Evolutionary conservation across 1,140 invertebrate genomes (phyloP).

Genomic region (Drosophila sp.): DNA sequence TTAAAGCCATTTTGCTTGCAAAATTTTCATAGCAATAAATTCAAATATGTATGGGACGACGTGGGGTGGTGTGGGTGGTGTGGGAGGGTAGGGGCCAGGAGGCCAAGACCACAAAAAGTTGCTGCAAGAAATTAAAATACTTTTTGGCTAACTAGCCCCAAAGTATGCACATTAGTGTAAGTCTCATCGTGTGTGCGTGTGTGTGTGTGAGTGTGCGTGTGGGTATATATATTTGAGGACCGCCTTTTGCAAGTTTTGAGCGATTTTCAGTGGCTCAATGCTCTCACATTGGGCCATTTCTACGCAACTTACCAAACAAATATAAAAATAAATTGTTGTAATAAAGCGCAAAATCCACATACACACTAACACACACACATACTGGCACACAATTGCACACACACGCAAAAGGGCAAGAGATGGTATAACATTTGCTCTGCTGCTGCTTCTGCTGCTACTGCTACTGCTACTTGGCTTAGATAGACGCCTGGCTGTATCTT

Average conservation of each 20-base stretch:
- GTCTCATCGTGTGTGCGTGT: slow-evolving; percentile 10
- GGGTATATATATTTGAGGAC: slow-evolving; percentile 12
- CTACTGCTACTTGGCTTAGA: slow-evolving; percentile 55
- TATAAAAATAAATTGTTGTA: slow-evolving; percentile 81
- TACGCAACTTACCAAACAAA: slow-evolving; percentile 79
- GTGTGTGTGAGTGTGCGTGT: slow-evolving; percentile 14
- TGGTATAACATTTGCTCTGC: too few species aligned
- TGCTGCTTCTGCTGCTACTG: too few species aligned
- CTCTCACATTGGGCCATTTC: slow-evolving; percentile 68
- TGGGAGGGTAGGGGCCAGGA: not conserved
- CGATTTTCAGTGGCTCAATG: slow-evolving; percentile 64
- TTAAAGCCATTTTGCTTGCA: not conserved
- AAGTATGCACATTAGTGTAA: slow-evolving; percentile 65
- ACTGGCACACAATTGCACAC: slow-evolving; percentile 18
- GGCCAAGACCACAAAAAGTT: slow-evolving; percentile 51
- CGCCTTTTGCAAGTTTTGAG: slow-evolving; percentile 59
- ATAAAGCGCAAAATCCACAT: slow-evolving; percentile 55
- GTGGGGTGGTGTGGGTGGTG: too few species aligned
- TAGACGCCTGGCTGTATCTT: slow-evolving; percentile 74
- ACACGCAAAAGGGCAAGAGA: slow-evolving; percentile 13
- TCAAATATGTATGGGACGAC: slow-evolving; percentile 19
- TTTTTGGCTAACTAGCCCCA: slow-evolving; percentile 61
- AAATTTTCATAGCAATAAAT: slow-evolving; percentile 37
- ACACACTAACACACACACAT: slow-evolving; percentile 37
- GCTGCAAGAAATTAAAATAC: slow-evolving; percentile 62